Base-by-base conservation (phyloP, 2,888 invertebrate genomes). In the Coremacera marginata region DNA sequence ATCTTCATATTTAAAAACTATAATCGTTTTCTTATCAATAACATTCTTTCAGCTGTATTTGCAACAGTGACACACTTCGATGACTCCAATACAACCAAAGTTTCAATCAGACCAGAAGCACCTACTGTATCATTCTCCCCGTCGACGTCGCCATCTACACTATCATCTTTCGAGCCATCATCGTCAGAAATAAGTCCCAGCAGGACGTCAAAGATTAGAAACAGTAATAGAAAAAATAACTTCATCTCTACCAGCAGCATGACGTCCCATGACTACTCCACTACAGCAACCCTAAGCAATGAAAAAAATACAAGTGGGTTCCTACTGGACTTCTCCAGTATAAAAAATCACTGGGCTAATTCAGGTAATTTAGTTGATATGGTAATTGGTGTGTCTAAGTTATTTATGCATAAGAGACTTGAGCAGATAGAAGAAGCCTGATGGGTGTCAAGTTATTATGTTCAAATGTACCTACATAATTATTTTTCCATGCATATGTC, bases 291-390 rank as follows among this genome's bases (percentile, higher is more conserved):
- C 25, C 80, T 80, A 16, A 84, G 85, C 44, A 81, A 78, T 75
- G 81, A 75, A 8, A 78, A 81, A 16, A 86, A 84, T 78, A 81
- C 82, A 31, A 76, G 81, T 7, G 85, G 83, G 34, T 81, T 85
- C 70, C 83, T 85, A 67, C 82, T 81, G 80, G 87, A 86, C 74
- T 84, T 83, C 49, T 78, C 83, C 60, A 82, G 84, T 11, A 81
- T 84, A 27, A 82, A 86, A 70, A 86, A 85, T 75, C 86, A 86
- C 70, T 86, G 86, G 86, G 70, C 79, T 55, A 79, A 78, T 78
- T 74, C 82, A 78, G 82, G 82, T 82, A 31, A 57, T 19, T 55
- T 22, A 14, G 55, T 57, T 1, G 9, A 4, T n/a, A 4, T 57
- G n/a, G n/a, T n/a, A n/a, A n/a, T n/a, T n/a, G n/a, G n/a, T n/a